Percentiles rank a stretch among this genome's conserved stretches.
Conservation (phyloP, 2,113 vertebrate species). For the Xerus inauris region DNA sequence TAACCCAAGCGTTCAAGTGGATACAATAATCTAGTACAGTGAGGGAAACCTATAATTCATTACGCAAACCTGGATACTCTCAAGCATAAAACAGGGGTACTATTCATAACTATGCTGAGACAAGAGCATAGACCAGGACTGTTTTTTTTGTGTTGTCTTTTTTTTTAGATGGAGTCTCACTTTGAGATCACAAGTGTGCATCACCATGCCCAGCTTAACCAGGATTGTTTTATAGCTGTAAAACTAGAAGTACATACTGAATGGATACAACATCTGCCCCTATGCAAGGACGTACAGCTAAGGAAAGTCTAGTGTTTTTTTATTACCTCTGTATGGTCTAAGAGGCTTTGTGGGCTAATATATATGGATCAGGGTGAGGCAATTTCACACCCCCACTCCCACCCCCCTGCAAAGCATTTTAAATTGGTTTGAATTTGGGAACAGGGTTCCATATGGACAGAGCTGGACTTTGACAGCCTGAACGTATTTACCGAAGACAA, state of each 20-base stretch:
- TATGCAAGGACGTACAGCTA: not conserved
- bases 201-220: not conserved
- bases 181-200: not conserved
- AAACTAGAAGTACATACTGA: not conserved
- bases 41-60: not conserved
- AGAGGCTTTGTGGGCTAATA: constrained; percentile 49
- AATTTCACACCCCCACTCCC: not conserved
- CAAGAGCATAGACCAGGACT: not conserved
- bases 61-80: not conserved
- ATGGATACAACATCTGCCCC: not conserved
- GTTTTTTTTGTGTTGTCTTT: not conserved
- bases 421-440: constrained; percentile 82
- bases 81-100: constrained; percentile 9
- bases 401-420: constrained; percentile 63
- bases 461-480: constrained; percentile 82
- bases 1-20: not conserved
- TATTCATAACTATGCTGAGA: constrained; percentile 4
- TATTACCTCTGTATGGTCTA: not conserved
- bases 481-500: constrained; percentile 86
- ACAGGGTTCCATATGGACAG: constrained; percentile 80
- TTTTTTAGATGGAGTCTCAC: not conserved
- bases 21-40: not conserved
- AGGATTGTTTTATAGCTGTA: not conserved
- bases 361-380: not conserved
- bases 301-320: constrained; percentile 26